Conservation (phyloP, 2,888 invertebrate species). For the Calameuta pallipes region DNA sequence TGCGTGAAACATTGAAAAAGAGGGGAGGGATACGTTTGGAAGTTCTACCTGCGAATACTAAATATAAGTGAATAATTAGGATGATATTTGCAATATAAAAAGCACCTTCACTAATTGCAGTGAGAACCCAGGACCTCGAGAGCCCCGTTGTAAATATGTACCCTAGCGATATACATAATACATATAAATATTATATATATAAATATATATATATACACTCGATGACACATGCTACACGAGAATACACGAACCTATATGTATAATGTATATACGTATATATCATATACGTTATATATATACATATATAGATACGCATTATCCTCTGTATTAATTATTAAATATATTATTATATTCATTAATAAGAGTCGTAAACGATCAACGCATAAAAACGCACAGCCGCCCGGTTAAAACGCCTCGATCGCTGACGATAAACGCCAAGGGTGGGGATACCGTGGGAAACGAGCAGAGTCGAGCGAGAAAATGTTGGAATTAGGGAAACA, state of each 20-base stretch:
- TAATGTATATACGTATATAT: constrained; percentile 27
- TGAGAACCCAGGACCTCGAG: constrained; percentile 26
- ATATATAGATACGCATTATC: constrained; percentile 48
- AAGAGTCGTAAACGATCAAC: constrained; percentile 46
- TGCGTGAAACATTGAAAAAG: constrained; percentile 18
- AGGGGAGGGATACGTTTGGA: constrained; percentile 10
- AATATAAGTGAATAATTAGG: constrained; percentile 32
- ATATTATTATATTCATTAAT: constrained; percentile 61
- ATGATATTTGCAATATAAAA: constrained; percentile 58
- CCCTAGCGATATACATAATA: constrained; percentile 64
- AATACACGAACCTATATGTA: not conserved
- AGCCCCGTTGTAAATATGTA: constrained; percentile 61
- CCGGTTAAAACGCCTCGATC: constrained; percentile 36
- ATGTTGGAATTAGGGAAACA: not conserved
- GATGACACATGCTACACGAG: not conserved
- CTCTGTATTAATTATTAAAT: constrained; percentile 64
- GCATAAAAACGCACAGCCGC: constrained; percentile 46
- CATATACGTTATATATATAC: constrained; percentile 46
- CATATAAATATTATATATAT: constrained; percentile 32
- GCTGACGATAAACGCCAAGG: not conserved
- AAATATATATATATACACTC: constrained; percentile 34
- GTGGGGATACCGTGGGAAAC: not conserved
- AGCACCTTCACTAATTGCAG: constrained; percentile 58
- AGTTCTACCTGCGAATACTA: constrained; percentile 36
- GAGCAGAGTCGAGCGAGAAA: not conserved